Base-by-base conservation (phyloP, 2,113 vertebrate genomes). In the Hydrochoerus hydrochaeris region DNA sequence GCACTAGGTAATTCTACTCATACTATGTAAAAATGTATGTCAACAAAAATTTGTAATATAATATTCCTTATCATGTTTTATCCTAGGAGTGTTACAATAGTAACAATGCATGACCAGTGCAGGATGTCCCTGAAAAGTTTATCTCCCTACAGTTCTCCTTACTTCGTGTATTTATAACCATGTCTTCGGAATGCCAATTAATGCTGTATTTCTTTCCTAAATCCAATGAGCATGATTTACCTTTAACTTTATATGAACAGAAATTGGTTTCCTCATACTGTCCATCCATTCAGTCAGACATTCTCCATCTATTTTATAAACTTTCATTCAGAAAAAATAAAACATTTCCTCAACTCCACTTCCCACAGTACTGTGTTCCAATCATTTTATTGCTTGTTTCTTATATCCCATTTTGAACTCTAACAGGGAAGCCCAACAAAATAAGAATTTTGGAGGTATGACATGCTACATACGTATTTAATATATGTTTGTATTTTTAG, bases 391-490 rank as follows among this genome's bases (percentile, higher is more conserved):
- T 88, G 12, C 1, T 58, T 90, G 19, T 63, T 82, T 12, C n/a
- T 54, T 58, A 20, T 1, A 88, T 19, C 49, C 3, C 0, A 38
- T 16, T 94, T 83, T 82, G 32, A 30, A 32, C 19, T 91, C 0
- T 69, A 96, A 92, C 30, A 13, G 32, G 24, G 35, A 96, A 95
- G 22, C 13, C 26, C 81, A 94, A 67, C 19, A 91, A 89, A 97
- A 54, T 26, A n/a, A 28, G 13, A 49, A 84, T 94, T 69, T 14
- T 67, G 41, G 49, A 94, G 12, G 38, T 4, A 22, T 60, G 35
- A 77, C 28, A 63, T 44, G 49, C 65, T 62, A 94, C 26, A 60
- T 2, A 38, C 69, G 26, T 22, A 65, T 3, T 86, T n/a, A 41
- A 46, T n/a, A 6, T 57, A 65, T 73, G 2, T 54, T 94, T 92